phyloP scores from a whole-genome alignment of 2,888 invertebrate species.

The Limnephilus auricula region DNA sequence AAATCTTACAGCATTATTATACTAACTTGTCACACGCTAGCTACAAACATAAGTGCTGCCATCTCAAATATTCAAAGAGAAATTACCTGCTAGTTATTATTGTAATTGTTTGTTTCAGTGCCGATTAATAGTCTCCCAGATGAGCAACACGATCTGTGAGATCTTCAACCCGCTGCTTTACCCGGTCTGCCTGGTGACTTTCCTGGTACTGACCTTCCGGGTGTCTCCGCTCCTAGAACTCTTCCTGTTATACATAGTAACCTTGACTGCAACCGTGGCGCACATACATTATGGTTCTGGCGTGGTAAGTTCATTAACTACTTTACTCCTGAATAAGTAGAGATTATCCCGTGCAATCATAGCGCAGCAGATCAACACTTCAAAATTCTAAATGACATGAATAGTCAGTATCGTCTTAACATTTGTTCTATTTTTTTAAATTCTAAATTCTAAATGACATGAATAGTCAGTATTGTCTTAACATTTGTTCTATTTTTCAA shows the following conservation, averaged over 20 bases:
- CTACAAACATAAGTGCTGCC: not conserved
- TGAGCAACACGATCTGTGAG: conserved; percentile 96
- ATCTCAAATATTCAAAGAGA: not conserved
- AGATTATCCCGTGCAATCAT: too few relatives aligned
- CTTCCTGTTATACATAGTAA: conserved; percentile 84
- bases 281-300: conserved; percentile 95
- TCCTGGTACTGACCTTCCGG: conserved; percentile 72
- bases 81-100: not conserved
- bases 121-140: conserved; percentile 97
- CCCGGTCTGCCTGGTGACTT: conserved; percentile 78
- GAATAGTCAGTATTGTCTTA: too few relatives aligned
- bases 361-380: too few relatives aligned
- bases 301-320: conserved; percentile 83
- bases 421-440: too few relatives aligned
- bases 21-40: not conserved
- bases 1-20: too few relatives aligned
- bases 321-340: not conserved
- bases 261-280: conserved; percentile 83
- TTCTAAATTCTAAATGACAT: too few relatives aligned
- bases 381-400: too few relatives aligned
- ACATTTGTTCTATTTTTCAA: too few relatives aligned
- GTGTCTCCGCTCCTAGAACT: conserved; percentile 79
- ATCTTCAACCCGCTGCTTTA: conserved; percentile 85
- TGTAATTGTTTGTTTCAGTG: conserved; percentile 81
- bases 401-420: too few relatives aligned